phyloP scores from a whole-genome alignment of 2,888 invertebrate species.

The Idaea biselata region DNA sequence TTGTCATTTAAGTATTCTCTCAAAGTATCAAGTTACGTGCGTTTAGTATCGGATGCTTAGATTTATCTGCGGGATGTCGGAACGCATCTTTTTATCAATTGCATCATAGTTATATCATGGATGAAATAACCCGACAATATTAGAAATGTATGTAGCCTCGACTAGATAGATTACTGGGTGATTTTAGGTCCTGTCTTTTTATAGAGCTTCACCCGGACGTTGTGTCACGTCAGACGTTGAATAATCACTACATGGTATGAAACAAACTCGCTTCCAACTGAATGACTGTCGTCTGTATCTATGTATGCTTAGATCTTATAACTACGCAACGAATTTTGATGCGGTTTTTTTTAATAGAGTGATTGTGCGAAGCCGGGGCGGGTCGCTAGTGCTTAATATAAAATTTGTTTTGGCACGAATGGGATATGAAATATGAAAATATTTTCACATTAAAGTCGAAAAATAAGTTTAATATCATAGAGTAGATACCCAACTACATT shows the following conservation, averaged over 20 bases:
- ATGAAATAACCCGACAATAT: slow-evolving; percentile 9
- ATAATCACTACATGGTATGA: too few relatives aligned
- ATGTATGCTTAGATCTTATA: too few relatives aligned
- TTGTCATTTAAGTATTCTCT: background rate
- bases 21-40: background rate
- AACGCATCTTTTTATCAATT: slow-evolving; percentile 6
- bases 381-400: too few relatives aligned
- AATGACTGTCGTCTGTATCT: too few relatives aligned
- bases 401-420: too few relatives aligned
- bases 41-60: background rate
- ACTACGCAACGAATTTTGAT: too few relatives aligned
- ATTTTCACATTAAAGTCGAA: background rate
- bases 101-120: slow-evolving; percentile 23
- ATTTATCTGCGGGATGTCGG: background rate
- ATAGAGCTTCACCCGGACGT: background rate
- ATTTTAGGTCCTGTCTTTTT: background rate
- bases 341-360: too few relatives aligned
- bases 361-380: too few relatives aligned
- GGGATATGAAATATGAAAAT: too few relatives aligned
- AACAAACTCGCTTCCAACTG: too few relatives aligned
- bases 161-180: background rate
- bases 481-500: background rate
- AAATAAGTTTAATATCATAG: background rate
- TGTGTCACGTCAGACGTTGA: too few relatives aligned
- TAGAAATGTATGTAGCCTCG: background rate